phyloP scores from a whole-genome alignment of 2,797 vertebrate genomes.

The Eulemur mongoz region DNA sequence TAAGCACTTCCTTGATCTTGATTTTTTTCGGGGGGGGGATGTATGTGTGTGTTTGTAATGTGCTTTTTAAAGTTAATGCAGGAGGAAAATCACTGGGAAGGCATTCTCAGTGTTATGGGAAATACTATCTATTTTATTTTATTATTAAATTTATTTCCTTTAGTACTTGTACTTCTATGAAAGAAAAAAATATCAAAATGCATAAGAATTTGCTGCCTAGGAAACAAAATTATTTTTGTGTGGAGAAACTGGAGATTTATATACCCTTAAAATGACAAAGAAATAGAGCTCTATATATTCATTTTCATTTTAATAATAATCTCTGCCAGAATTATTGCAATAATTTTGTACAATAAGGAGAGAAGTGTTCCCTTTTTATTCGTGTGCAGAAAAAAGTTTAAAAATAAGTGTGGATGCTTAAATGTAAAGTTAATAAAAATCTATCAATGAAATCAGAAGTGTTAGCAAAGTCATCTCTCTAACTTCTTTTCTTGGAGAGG shows the following conservation, averaged over 20 bases:
- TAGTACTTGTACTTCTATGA: conserved; percentile 28
- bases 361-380: background rate
- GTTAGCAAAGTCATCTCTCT: conserved; percentile 6
- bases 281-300: background rate
- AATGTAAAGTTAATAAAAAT: conserved; percentile 7
- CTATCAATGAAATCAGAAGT: conserved; percentile 13
- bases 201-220: conserved; percentile 53
- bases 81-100: background rate
- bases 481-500: background rate
- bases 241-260: conserved; percentile 48
- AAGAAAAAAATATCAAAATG: conserved; percentile 38
- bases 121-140: background rate
- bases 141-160: conserved; percentile 39
- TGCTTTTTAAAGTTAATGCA: background rate
- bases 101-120: background rate
- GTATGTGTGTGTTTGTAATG: background rate
- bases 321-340: background rate
- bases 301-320: conserved; percentile 27
- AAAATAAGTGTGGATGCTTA: background rate
- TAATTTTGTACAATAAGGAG: background rate
- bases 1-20: background rate
- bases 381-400: background rate
- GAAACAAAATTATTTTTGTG: conserved; percentile 57
- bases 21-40: background rate
- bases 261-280: conserved; percentile 40